Percentiles rank a stretch among this genome's conserved stretches.
Evolutionary conservation across 1,140 invertebrate genomes (phyloP).

Genomic region (Megathymus violae): DNA sequence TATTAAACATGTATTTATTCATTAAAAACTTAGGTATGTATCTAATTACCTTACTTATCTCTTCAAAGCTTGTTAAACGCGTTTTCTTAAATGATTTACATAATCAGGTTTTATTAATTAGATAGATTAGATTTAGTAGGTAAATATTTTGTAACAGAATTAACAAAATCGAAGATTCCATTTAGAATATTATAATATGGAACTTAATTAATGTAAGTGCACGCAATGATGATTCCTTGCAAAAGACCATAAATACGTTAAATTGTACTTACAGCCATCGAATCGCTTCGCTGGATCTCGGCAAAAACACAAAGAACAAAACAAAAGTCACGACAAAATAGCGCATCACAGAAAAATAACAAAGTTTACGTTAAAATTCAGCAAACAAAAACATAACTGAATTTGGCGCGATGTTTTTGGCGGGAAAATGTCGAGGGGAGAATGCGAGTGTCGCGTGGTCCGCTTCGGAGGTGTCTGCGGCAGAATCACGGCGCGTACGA

Average conservation of each 20-base stretch:
- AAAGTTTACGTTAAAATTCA: slow-evolving; percentile 16
- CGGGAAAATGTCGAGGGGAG: slow-evolving; percentile 59
- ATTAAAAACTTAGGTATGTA: too few relatives aligned
- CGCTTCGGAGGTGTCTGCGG: slow-evolving; percentile 56
- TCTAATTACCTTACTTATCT: too few relatives aligned
- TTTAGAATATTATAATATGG: too few relatives aligned
- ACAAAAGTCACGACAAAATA: slow-evolving; percentile 68
- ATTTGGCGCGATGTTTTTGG: slow-evolving; percentile 57
- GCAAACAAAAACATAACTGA: slow-evolving; percentile 42
- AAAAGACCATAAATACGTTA: slow-evolving; percentile 12
- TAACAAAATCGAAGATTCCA: too few relatives aligned
- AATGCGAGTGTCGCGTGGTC: slow-evolving; percentile 44
- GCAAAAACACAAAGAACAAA: slow-evolving; percentile 80
- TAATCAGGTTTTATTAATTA: not conserved
- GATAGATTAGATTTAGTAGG: too few relatives aligned
- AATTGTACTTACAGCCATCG: slow-evolving; percentile 77
- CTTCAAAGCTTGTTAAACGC: too few relatives aligned
- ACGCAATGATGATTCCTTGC: too few relatives aligned
- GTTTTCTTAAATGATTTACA: too few relatives aligned
- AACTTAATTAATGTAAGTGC: too few relatives aligned
- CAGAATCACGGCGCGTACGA: slow-evolving; percentile 50
- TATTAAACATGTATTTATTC: too few relatives aligned
- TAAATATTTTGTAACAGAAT: too few relatives aligned
- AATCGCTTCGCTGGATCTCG: slow-evolving; percentile 69
- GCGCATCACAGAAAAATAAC: slow-evolving; percentile 66